phyloP scores from a whole-genome alignment of 2,797 vertebrate species.

The Aeoliscus strigatus region DNA sequence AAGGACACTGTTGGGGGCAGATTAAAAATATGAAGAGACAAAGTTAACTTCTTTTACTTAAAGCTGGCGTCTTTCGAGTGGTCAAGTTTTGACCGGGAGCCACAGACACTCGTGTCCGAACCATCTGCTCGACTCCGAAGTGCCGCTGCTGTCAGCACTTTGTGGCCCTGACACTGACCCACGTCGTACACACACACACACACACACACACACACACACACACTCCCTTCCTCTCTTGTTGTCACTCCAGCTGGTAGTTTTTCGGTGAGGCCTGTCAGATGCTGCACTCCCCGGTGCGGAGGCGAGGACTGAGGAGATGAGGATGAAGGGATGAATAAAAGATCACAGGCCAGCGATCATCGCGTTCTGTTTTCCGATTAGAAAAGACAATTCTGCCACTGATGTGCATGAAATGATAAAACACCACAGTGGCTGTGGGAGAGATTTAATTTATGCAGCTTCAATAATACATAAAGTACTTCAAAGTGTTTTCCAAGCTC shows the following conservation, averaged over 20 bases:
- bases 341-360: conserved; percentile 58
- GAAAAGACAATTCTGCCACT: conserved; percentile 23
- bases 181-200: conserved; percentile 5
- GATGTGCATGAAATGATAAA: conserved; percentile 44
- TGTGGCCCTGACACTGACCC: conserved; percentile 34
- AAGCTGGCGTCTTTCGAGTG: conserved; percentile 29
- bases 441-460: conserved; percentile 1
- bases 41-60: conserved; percentile 32
- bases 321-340: conserved; percentile 63
- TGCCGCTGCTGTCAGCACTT: conserved; percentile 56
- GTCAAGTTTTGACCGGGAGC: conserved; percentile 42
- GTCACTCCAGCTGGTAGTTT: conserved; percentile 67
- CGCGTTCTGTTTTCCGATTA: conserved; percentile 30
- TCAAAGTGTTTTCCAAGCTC: conserved; percentile 21
- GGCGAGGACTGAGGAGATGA: conserved; percentile 50
- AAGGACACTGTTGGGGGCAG: neutral
- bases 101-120: conserved; percentile 35
- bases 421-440: conserved; percentile 6
- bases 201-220: conserved; percentile 13
- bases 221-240: conserved; percentile 23
- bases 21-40: conserved; percentile 2
- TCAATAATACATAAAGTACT: conserved; percentile 12
- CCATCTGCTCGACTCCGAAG: conserved; percentile 63
- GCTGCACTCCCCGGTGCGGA: conserved; percentile 44
- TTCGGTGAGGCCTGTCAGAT: conserved; percentile 50